Percentiles rank a stretch among this genome's conserved stretches.
Conservation (phyloP, 2,113 vertebrate species). For the Oreochromis niloticus region DNA sequence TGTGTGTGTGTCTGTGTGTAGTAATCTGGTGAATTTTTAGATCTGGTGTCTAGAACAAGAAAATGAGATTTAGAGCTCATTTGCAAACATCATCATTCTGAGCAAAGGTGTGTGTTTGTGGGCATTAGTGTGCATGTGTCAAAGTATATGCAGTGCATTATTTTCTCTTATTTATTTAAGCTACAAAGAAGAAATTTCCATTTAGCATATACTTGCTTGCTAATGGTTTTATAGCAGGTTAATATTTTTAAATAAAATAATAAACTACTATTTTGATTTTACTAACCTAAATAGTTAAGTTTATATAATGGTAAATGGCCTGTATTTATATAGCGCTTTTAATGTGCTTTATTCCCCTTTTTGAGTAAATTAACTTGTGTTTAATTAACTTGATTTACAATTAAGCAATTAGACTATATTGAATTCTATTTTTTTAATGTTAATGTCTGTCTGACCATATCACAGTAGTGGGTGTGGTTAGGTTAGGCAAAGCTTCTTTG, state of each 20-base stretch:
- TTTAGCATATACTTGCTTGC: not conserved
- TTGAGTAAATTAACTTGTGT: not conserved
- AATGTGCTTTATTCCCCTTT: not conserved
- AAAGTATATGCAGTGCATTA: not conserved
- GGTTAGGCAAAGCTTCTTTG: not conserved
- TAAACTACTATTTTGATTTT: not conserved
- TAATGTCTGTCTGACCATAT: not conserved
- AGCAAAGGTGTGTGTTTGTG: not conserved
- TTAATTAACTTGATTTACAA: not conserved
- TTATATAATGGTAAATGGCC: too few species aligned
- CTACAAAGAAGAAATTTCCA: not conserved
- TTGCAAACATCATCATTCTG: not conserved
- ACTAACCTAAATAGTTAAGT: not conserved
- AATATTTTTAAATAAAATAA: not conserved
- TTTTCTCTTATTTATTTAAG: not conserved
- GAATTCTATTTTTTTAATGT: not conserved
- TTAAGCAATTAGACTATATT: not conserved
- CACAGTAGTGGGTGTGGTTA: not conserved
- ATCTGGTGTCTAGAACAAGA: slow-evolving; percentile 6
- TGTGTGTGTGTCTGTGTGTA: not conserved
- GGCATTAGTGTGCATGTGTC: not conserved
- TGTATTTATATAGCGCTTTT: too few species aligned
- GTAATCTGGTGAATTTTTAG: not conserved
- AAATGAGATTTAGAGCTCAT: not conserved
- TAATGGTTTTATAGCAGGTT: not conserved